Evolutionary conservation across 2,888 invertebrate species (phyloP).

Genomic region (Drosophila imparisetae): DNA sequence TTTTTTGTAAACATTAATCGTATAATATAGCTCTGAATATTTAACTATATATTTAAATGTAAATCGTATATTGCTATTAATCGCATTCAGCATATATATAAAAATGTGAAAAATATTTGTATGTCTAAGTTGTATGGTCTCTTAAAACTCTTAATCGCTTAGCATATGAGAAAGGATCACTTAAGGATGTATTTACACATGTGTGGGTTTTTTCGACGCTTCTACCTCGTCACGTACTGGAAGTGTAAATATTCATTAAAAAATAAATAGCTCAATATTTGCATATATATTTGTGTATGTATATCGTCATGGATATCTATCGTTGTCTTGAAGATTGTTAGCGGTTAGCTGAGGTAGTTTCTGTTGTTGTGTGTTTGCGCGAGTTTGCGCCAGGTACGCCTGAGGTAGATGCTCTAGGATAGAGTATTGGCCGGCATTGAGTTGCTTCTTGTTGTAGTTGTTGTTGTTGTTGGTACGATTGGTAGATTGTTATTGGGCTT

Average conservation of each 20-base stretch:
- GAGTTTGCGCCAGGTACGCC: conserved; percentile 74
- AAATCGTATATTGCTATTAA: conserved; percentile 75
- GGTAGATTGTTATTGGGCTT: conserved; percentile 23
- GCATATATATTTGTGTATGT: conserved; percentile 55
- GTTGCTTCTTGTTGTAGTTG: conserved; percentile 21
- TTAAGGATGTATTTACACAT: conserved; percentile 79
- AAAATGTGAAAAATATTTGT: conserved; percentile 63
- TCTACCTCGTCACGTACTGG: conserved; percentile 69
- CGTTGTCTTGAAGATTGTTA: conserved; percentile 27
- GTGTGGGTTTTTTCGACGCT: conserved; percentile 58
- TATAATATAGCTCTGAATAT: conserved; percentile 68
- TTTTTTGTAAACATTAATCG: conserved; percentile 70
- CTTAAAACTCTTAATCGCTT: conserved; percentile 76
- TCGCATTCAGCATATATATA: conserved; percentile 57
- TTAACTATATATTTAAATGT: conserved; percentile 61
- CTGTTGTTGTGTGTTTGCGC: conserved; percentile 50
- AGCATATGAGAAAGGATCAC: conserved; percentile 80
- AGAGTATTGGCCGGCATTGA: conserved; percentile 55
- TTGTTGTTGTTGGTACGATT: conserved; percentile 16
- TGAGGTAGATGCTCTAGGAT: conserved; percentile 68
- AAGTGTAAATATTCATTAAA: conserved; percentile 75
- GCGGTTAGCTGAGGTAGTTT: conserved; percentile 45
- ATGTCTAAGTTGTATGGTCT: conserved; percentile 48
- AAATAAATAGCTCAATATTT: conserved; percentile 79
- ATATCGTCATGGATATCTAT: conserved; percentile 14